Conservation (phyloP, 1,140 invertebrate species). For the Drosophila ironensis region DNA sequence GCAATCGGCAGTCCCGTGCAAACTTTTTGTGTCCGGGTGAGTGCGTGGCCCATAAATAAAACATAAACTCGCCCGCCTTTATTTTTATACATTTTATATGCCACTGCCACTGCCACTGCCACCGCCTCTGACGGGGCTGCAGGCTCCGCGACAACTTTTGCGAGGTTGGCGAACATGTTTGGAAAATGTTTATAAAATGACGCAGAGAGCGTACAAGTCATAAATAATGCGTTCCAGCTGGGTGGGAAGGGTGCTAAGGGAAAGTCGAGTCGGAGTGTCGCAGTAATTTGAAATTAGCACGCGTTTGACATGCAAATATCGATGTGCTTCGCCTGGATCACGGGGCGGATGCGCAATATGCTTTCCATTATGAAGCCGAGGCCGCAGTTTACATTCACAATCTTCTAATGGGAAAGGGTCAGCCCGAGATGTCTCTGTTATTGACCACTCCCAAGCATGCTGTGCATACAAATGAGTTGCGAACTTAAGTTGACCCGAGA, state of each 20-base stretch:
- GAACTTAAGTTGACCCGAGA: not conserved
- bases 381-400: not conserved
- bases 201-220: slow-evolving; percentile 76
- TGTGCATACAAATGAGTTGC: slow-evolving; percentile 14
- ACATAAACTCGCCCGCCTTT: slow-evolving; percentile 65
- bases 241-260: not conserved
- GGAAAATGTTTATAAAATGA: slow-evolving; percentile 80
- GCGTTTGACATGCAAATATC: slow-evolving; percentile 76
- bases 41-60: slow-evolving; percentile 80
- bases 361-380: not conserved
- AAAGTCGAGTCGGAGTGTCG: slow-evolving; percentile 53
- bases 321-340: no score
- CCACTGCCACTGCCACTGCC: no score
- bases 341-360: slow-evolving; percentile 35
- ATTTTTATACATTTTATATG: slow-evolving; percentile 34
- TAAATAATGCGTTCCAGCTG: slow-evolving; percentile 68
- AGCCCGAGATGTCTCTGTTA: slow-evolving; percentile 4
- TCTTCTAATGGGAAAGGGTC: not conserved
- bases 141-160: slow-evolving; percentile 27
- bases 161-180: slow-evolving; percentile 58
- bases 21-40: slow-evolving; percentile 46
- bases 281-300: slow-evolving; percentile 75
- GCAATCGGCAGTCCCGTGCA: slow-evolving; percentile 24
- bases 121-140: no score
- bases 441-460: not conserved